Evolutionary conservation across 2,797 vertebrate genomes (phyloP), one percentile per base, ranked within the genome.

Genomic region (Sphenopsis melanotis): DNA sequence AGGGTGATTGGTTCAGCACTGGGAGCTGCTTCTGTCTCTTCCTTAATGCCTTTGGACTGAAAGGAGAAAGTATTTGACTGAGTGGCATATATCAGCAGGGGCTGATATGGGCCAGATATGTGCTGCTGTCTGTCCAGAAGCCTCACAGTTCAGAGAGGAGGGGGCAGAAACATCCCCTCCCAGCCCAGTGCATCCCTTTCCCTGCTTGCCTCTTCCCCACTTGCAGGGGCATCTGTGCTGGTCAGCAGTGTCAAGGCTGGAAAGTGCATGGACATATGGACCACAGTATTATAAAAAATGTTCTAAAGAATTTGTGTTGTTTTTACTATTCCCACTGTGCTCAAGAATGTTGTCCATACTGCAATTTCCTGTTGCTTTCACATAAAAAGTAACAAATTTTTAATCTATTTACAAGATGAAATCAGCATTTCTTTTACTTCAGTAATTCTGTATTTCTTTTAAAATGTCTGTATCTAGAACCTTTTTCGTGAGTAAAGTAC

Each of bases 121-220:
- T n/a, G 24, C 41, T 85, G 55, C 66, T 85, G 41, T 60, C 39
- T 85, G 49, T n/a, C 36, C 78, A 61, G 70, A 37, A 86, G 32
- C 24, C 37, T 44, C 42, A 27, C 36, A 49, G 52, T 12, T 74
- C 44, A 82, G 53, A 53, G n/a, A 12, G 5, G 10, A 56, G 29
- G 11, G 50, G 32, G 19, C 30, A 70, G 69, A 24, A 71, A 34
- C 20, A 3, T 69, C 19, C 17, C 6, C 22, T 83, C 29, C 39
- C 39, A 55, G 32, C 23, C 11, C 65, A 27, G 7, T 39, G 50
- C 42, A 44, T 20, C 75, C 32, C 26, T 47, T 59, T 89, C 14
- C 18, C 23, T 0, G 0, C 7, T 66, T 44, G 8, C 26, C 27
- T 63, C 34, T 79, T 53, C 26, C 32, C 14, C 18, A 9, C 49